A percentile compares a stretch with the other conserved stretches of the same genome.
phyloP scores from a whole-genome alignment of 2,888 invertebrate genomes.

The Pinctada fucata region DNA sequence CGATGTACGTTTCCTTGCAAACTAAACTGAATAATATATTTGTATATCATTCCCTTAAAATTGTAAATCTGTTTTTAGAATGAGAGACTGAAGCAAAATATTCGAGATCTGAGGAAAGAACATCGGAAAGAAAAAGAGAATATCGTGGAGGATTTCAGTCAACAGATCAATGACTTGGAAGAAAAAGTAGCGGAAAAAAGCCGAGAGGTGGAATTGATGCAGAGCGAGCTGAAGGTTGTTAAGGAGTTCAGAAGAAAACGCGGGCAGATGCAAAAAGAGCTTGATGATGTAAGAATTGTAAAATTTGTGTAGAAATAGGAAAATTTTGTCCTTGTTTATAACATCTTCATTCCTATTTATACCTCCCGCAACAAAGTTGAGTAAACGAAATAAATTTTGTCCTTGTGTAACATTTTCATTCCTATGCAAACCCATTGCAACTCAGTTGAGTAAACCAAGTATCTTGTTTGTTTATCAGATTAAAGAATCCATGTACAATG shows the following conservation, averaged over 20 bases:
- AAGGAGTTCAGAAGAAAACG: slow-evolving; percentile 75
- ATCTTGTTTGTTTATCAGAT: too few species aligned
- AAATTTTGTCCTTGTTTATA: too few species aligned
- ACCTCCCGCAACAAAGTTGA: too few species aligned
- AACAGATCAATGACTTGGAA: slow-evolving; percentile 73
- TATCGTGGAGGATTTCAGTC: slow-evolving; percentile 74
- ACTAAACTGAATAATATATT: too few species aligned
- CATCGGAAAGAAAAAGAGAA: slow-evolving; percentile 72
- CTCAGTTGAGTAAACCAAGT: too few species aligned
- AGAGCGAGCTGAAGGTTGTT: slow-evolving; percentile 75
- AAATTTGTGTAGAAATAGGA: too few species aligned
- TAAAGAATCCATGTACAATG: slow-evolving; percentile 74
- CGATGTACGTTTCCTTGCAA: too few species aligned
- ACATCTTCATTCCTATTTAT: too few species aligned
- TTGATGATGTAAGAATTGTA: slow-evolving; percentile 77
- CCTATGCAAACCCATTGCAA: too few species aligned
- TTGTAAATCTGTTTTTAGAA: slow-evolving; percentile 61
- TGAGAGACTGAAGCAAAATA: slow-evolving; percentile 69
- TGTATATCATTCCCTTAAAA: too few species aligned
- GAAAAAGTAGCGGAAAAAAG: slow-evolving; percentile 70
- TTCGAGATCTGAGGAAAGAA: slow-evolving; percentile 71
- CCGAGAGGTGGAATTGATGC: slow-evolving; percentile 73
- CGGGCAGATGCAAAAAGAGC: slow-evolving; percentile 75
- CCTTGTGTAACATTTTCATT: too few species aligned
- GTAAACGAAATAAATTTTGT: neutral